Percentiles rank a stretch among this genome's conserved stretches.
These are phyloP conservation scores for Trichonephila inaurata DNA, from an alignment of 1,140 invertebrate species.

Conservation along the genomic window DNA sequence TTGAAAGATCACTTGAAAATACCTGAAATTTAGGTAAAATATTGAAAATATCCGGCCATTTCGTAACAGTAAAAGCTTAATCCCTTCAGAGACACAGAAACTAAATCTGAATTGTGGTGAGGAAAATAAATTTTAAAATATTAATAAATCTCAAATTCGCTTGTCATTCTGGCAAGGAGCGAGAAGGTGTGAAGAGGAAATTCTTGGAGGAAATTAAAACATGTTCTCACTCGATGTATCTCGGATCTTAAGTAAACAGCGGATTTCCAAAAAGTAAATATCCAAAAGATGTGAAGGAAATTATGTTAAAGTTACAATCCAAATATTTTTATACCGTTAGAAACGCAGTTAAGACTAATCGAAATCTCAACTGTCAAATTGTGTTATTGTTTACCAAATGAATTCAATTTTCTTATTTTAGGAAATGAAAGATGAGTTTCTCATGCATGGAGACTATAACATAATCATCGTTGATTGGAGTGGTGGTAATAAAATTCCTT, in stretches of 20 bases:
- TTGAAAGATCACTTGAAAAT: not conserved
- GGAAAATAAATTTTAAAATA: not conserved
- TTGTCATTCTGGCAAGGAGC: not conserved
- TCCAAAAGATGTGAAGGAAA: not conserved
- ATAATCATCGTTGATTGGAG: conserved; percentile 82
- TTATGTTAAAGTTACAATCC: not conserved
- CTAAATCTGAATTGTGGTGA: not conserved
- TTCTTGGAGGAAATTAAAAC: not conserved
- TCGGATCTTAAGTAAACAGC: not conserved
- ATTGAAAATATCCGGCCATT: not conserved
- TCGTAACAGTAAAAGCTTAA: not conserved
- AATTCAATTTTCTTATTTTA: conserved; percentile 39
- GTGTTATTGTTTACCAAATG: not conserved
- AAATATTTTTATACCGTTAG: conserved; percentile 14
- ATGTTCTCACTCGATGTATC: not conserved
- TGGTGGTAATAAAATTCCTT: conserved; percentile 82
- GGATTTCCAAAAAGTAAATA: not conserved
- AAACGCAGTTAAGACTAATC: not conserved
- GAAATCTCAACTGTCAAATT: not conserved
- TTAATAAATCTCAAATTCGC: not conserved
- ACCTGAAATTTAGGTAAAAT: not conserved
- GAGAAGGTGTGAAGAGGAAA: not conserved
- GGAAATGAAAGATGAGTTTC: conserved; percentile 77
- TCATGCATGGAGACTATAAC: conserved; percentile 79
- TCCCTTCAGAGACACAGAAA: not conserved